These are phyloP conservation scores for Cardinalis cardinalis DNA, from an alignment of 2,113 vertebrate genomes.

Conservation along the genomic window DNA sequence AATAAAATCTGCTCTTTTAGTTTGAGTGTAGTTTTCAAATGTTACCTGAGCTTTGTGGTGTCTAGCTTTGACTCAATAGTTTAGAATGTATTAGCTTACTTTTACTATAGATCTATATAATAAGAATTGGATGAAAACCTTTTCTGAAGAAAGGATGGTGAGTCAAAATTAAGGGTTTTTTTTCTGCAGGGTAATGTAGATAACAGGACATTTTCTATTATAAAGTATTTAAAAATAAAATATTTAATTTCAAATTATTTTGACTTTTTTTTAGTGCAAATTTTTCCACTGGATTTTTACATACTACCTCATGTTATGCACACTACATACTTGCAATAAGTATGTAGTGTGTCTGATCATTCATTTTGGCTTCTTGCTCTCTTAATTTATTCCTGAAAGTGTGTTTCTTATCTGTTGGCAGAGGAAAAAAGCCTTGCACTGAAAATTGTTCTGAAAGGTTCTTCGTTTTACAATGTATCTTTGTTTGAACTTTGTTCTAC, in stretches of 20 bases:
- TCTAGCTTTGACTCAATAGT: background rate
- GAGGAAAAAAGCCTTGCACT: background rate
- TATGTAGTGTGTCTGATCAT: background rate
- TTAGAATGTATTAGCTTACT: background rate
- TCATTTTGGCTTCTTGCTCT: background rate
- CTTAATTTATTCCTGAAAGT: background rate
- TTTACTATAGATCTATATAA: background rate
- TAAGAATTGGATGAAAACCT: background rate
- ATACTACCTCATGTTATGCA: background rate
- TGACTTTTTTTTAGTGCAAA: accelerated
- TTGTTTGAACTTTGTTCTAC: background rate
- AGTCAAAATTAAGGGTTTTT: background rate
- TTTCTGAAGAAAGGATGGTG: accelerated
- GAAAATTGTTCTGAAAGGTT: background rate
- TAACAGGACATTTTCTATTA: background rate
- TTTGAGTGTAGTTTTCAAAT: background rate
- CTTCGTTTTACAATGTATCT: background rate
- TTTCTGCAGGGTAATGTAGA: background rate
- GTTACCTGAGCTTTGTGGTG: background rate
- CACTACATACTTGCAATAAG: background rate
- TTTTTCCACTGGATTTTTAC: background rate
- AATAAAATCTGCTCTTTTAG: background rate
- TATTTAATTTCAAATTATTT: background rate
- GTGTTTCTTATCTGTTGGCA: background rate
- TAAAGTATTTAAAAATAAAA: background rate